Evolutionary conservation across 1,140 invertebrate species (phyloP), one percentile per base, ranked within the genome.

Genomic region (Drosophila pallidifrons): DNA sequence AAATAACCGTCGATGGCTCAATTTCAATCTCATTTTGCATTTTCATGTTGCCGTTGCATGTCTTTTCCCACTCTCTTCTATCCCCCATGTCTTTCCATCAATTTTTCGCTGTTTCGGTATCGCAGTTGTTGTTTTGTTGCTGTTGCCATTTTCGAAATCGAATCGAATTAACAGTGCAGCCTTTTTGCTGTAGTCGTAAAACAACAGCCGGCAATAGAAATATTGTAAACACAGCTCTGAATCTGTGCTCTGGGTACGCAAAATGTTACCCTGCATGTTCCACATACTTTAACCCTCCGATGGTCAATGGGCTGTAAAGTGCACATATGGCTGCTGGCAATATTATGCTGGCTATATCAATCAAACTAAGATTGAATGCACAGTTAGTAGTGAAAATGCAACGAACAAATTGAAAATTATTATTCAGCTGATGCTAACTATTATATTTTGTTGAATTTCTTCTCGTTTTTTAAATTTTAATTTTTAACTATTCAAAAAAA

Each of bases 161-260:
- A 88, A 88, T 88, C 83, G 75, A 89, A 88, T 88, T 88, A 88
- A 78, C 77, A 74, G 83, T 80, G 11, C 83, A 57, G 83, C 83
- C 83, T 80, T 88, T 87, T 88, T 52, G 85, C 74, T 88, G 83
- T 87, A 87, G 58, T 83, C 85, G 82, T 89, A 88, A 88, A 89
- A 64, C 67, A 79, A 66, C 77, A 72, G 58, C 67, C 49, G 67
- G 77, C 82, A 86, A 87, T 89, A 88, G 77, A 89, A 88, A 88
- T 88, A 89, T 88, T 83, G 85, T 88, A 89, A 89, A 88, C 85
- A 88, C 77, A 64, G 70, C 73, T 77, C 77, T 32, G 66, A 75
- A 88, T 71, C 66, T 73, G 65, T 82, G 73, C 66, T 73, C 68
- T 82, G 73, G 66, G 64, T 83, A 79, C 59, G 67, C 69, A 66